Percentiles rank a stretch among this genome's conserved stretches.
Conservation (phyloP, 1,140 invertebrate species). For the Helicoverpa zea region DNA sequence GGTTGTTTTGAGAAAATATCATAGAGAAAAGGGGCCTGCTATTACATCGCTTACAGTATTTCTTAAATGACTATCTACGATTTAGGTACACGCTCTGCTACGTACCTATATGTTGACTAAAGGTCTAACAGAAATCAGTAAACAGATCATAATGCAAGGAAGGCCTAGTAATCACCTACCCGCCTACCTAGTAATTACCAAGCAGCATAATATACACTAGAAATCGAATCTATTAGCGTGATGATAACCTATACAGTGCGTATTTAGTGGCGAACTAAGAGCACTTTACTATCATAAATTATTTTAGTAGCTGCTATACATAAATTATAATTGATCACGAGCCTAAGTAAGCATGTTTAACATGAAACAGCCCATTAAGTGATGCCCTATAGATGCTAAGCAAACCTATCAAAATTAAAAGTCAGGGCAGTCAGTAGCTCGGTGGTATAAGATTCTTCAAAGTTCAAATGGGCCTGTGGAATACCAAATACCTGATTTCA, state of each 20-base stretch:
- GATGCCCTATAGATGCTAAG: not conserved
- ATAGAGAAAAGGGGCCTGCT: too few species aligned
- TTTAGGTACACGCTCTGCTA: too few species aligned
- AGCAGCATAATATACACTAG: not conserved
- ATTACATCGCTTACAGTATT: too few species aligned
- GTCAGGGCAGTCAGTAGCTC: constrained; percentile 26
- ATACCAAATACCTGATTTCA: constrained; percentile 47
- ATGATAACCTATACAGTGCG: not conserved
- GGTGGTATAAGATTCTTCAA: constrained; percentile 23
- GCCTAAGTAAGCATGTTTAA: not conserved
- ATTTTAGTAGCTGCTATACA: not conserved
- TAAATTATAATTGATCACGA: constrained; percentile 2
- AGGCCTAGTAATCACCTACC: too few species aligned
- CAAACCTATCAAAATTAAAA: constrained; percentile 7
- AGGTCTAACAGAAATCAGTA: too few species aligned
- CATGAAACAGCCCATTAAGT: not conserved
- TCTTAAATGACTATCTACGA: too few species aligned
- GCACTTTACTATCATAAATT: constrained; percentile 12
- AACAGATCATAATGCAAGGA: too few species aligned
- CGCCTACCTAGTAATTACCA: too few species aligned
- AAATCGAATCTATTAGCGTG: too few species aligned
- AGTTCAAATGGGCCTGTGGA: constrained; percentile 44
- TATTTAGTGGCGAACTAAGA: not conserved
- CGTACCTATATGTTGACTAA: too few species aligned
- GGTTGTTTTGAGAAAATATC: too few species aligned